phyloP scores from a whole-genome alignment of 2,797 vertebrate genomes.

The Varecia variegata region DNA sequence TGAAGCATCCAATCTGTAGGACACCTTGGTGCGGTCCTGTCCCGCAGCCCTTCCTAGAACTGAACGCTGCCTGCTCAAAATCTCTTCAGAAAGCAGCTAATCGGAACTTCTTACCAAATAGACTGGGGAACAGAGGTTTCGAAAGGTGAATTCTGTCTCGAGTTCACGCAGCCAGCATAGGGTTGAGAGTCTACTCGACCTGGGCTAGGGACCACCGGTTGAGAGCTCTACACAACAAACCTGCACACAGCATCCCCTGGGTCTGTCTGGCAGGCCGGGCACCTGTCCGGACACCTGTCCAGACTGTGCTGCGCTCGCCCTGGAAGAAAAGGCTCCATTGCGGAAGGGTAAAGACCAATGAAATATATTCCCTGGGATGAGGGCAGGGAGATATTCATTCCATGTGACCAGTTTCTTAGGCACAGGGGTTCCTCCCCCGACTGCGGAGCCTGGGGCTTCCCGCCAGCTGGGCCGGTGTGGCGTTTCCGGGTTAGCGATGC shows the following conservation, averaged over 20 bases:
- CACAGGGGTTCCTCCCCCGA: not conserved
- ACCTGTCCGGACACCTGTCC: not conserved
- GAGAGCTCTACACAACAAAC: not conserved
- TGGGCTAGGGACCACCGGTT: not conserved
- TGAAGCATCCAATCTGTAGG: fast-evolving
- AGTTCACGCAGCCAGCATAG: not conserved
- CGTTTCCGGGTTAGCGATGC: not conserved
- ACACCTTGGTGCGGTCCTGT: not conserved
- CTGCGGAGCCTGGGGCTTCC: not conserved
- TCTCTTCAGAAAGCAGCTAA: not conserved
- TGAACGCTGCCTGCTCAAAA: not conserved
- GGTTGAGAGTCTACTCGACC: not conserved
- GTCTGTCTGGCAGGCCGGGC: not conserved
- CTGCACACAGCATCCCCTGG: not conserved
- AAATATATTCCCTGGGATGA: no score
- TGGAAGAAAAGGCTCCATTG: not conserved
- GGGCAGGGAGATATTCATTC: not conserved
- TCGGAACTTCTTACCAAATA: not conserved
- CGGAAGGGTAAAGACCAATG: not conserved
- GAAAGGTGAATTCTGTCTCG: not conserved
- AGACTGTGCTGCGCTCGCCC: not conserved
- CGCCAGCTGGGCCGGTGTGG: no score
- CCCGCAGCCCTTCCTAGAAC: not conserved
- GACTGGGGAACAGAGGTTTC: not conserved
- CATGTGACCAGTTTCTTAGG: not conserved